Evolutionary conservation across 1,140 invertebrate species (phyloP), one percentile per base, ranked within the genome.

Genomic region (Drosophila simulans): DNA sequence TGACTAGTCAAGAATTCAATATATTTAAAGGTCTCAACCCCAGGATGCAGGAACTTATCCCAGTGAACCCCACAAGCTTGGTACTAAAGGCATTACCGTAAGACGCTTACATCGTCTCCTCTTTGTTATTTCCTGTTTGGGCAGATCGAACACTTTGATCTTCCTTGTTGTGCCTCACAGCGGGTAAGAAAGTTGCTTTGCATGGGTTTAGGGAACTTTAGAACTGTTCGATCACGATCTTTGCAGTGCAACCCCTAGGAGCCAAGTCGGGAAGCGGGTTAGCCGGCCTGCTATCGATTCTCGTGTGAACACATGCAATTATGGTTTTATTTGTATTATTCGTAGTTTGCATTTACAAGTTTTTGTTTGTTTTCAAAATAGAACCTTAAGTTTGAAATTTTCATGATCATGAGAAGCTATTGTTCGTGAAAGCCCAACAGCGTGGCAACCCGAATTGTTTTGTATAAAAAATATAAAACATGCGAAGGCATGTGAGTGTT

Each of bases 291-390:
- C 62, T 66, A 88, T 86, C 69, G 78, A 88, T 88, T 85, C 78
- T 86, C 82, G 82, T 85, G 82, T 88, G 82, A 85, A 85, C 88
- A 82, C 83, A 88, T 78, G 78, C 83, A 85, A 85, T 85, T 85
- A 85, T 78, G 78, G 83, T 88, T 82, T 82, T 86, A 73, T 77
- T 86, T 81, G 66, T 86, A 66, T 27, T 74, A 75, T 84, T 77
- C 42, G 54, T 31, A 59, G 46, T 69, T 52, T 65, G 40, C n/a
- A 57, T 48, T 46, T 55, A 57, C 15, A 62, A 40, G 52, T 40
- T 42, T 53, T 53, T 65, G 27, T 68, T 62, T 60, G 7, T 35
- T 25, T 49, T 62, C 11, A 10, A 12, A 52, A 35, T 52, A 35
- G 31, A 8, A 7, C 31, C 31, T 31, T 31, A 31, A 31, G 3